phyloP scores from a whole-genome alignment of 1,140 invertebrate species.

The Papilio polytes region DNA sequence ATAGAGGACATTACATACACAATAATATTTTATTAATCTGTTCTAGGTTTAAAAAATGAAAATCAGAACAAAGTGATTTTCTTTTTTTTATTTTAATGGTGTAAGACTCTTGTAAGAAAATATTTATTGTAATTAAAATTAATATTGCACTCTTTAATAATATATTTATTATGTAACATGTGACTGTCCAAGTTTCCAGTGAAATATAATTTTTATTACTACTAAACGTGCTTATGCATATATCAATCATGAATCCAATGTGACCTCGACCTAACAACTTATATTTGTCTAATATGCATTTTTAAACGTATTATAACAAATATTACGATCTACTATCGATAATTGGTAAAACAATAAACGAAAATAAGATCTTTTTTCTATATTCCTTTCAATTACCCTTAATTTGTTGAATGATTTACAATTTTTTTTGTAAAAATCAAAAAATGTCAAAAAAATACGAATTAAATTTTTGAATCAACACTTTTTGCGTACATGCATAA shows the following conservation, averaged over 20 bases:
- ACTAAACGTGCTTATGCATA: neutral
- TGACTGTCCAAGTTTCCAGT: neutral
- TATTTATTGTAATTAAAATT: too few species aligned
- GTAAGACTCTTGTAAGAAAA: too few species aligned
- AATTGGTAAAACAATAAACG: neutral
- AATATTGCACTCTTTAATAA: too few species aligned
- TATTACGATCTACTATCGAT: neutral
- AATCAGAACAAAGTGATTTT: too few species aligned
- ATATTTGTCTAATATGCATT: neutral
- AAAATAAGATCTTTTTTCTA: neutral
- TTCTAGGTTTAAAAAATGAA: too few species aligned
- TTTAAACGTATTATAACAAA: neutral
- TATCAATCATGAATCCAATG: neutral
- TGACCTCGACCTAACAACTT: constrained; percentile 7
- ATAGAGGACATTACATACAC: too few species aligned
- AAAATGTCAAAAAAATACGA: neutral
- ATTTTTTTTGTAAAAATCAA: neutral
- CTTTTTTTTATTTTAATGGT: too few species aligned
- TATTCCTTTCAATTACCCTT: neutral
- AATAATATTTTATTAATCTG: too few species aligned
- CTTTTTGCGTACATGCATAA: neutral
- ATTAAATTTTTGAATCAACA: neutral
- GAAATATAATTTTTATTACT: neutral
- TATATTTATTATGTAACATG: neutral
- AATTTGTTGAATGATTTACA: neutral